Evolutionary conservation across 2,113 vertebrate species (phyloP), one percentile per base, ranked within the genome.

Genomic region (Colinus virginianus): DNA sequence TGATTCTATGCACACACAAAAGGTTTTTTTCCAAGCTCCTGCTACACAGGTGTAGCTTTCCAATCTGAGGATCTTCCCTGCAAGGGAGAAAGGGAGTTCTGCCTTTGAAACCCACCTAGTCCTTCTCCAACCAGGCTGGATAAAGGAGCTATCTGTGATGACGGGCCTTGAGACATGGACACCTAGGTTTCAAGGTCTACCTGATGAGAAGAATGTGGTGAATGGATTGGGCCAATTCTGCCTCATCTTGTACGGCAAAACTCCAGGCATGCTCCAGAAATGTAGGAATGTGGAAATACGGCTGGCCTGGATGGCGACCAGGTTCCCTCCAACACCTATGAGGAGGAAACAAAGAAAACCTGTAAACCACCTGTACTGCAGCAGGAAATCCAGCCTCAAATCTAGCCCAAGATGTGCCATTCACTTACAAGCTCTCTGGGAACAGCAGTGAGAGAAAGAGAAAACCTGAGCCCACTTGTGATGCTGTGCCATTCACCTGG

Each of bases 251-350:
- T 98, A 97, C 0, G 99, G 99, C 45, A 99, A 96, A 78, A 99
- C 98, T 11, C 99, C 99, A 4, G 99, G 99, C 36, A 98, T 91
- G 87, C 98, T 98, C 98, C 98, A 98, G 78, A 98, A 98, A 91
- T 99, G 99, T 82, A 99, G 98, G 96, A 98, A 99, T 36, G 99
- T 99, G 16, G 99, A 99, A 91, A 99, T 98, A 45, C 99, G 98
- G 90, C 99, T 99, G 87, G 98, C 99, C 96, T 99, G 99, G 95
- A 99, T 99, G 85, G 99, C 99, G 4, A 99, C 99, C 95, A 99
- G 97, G 95, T 99, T 99, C 55, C 99, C 99, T 18, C 99, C 99
- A 30, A 99, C 99, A 93, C 99, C 99, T 98, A 56, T 2, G 16
- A 90, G 56, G 20, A 75, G 40, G 77, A 90, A 96, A 63, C n/a